Evolutionary conservation across 2,113 vertebrate genomes (phyloP), one percentile per base, ranked within the genome.

Genomic region (Vicugna pacos): DNA sequence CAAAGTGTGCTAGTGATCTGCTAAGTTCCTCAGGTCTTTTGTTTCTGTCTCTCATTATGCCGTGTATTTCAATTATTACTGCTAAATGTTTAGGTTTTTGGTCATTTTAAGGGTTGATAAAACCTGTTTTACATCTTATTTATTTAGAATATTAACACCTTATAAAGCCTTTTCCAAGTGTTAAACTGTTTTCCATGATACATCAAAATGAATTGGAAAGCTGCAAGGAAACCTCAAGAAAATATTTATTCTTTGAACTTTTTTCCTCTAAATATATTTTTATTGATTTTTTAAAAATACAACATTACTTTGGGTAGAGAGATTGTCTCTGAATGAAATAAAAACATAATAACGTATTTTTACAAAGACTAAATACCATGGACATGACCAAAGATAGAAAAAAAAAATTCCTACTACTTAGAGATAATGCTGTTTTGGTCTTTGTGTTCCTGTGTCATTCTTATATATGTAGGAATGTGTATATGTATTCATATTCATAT

Each of bases 121-220:
- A 69, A n/a, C 22, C 32, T 83, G 7, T 32, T 65, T 93, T 88
- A 38, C 10, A 48, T 90, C 48, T 56, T 58, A n/a, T 24, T 88
- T 96, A 46, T 89, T 86, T 70, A 46, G 35, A 72, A 16, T 65
- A 9, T n/a, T 93, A 64, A 95, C 26, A 91, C 3, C 1, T 79
- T 87, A 65, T 52, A 30, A 62, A 81, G 30, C 2, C 46, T 93
- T 35, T 97, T 92, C 76, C 67, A 97, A 65, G 72, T 81, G 56
- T 10, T 81, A 8, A 83, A 20, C 13, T 84, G 9, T 64, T 90
- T 90, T 67, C 19, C 28, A 11, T 89, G 24, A 56, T 56, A 72
- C 19, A 84, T 70, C 42, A 76, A 83, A 94, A 72, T 77, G 17
- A 87, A 54, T 67, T 83, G 48, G 90, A 85, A 79, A 65, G 77